Percentiles rank a stretch among this genome's conserved stretches.
These are phyloP conservation scores for Drosophila mettleri DNA, from an alignment of 2,888 invertebrate species.

Conservation along the genomic window DNA sequence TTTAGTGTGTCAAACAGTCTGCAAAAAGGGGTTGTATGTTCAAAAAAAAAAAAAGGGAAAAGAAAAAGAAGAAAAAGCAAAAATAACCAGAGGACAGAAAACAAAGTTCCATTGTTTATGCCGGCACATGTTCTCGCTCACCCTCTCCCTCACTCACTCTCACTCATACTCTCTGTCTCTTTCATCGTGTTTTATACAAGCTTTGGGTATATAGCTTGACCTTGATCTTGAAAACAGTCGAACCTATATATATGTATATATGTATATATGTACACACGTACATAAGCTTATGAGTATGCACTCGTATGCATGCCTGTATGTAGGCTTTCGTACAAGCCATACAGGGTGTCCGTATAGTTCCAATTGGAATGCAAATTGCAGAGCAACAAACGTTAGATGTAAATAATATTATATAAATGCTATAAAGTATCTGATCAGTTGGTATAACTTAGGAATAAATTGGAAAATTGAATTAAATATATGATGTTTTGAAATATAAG, in stretches of 20 bases:
- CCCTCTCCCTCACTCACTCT: not conserved
- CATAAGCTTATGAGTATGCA: not conserved
- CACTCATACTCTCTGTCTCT: not conserved
- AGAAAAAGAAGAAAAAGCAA: not conserved
- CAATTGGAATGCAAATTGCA: not conserved
- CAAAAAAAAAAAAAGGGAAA: not conserved
- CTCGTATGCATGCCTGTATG: not conserved
- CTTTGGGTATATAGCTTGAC: slow-evolving; percentile 66
- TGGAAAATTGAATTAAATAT: too few species aligned
- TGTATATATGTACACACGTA: not conserved
- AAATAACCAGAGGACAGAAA: slow-evolving; percentile 14
- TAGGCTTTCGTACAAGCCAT: slow-evolving; percentile 20
- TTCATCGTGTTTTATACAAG: slow-evolving; percentile 35
- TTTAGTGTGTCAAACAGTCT: slow-evolving; percentile 73
- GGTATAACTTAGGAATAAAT: too few species aligned
- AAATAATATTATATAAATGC: too few species aligned
- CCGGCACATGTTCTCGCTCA: slow-evolving; percentile 63
- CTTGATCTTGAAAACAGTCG: slow-evolving; percentile 81
- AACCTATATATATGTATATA: slow-evolving; percentile 5
- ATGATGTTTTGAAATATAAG: too few species aligned
- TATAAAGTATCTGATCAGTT: too few species aligned
- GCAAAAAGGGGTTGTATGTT: slow-evolving; percentile 60
- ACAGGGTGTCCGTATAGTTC: slow-evolving; percentile 38
- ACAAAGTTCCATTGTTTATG: slow-evolving; percentile 56
- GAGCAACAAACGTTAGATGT: too few species aligned